These are phyloP conservation scores for Salvelinus sp. DNA, from an alignment of 2,113 vertebrate genomes.

Conservation along the genomic window DNA sequence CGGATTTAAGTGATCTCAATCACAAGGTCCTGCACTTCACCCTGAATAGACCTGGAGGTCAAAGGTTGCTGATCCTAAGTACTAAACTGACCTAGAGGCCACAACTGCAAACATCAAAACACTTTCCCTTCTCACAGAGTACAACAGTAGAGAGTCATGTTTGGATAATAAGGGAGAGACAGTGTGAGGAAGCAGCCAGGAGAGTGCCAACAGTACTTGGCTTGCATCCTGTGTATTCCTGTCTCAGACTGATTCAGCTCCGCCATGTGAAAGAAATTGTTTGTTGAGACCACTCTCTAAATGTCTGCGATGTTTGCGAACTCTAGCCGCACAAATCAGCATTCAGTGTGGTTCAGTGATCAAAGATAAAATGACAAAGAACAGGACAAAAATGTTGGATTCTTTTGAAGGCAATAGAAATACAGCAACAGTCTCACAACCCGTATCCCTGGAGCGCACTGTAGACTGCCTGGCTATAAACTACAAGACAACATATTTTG, in stretches of 20 bases:
- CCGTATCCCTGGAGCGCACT: neutral
- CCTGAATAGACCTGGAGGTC: too few relatives aligned
- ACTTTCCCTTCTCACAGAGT: too few relatives aligned
- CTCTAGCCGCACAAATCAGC: constrained; percentile 9
- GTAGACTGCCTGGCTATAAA: neutral
- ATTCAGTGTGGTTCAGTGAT: neutral
- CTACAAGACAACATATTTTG: neutral
- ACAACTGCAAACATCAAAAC: too few relatives aligned
- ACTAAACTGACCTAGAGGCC: too few relatives aligned
- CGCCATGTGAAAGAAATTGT: neutral
- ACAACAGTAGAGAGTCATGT: neutral
- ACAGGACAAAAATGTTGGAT: neutral
- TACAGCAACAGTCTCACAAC: neutral
- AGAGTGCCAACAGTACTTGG: neutral
- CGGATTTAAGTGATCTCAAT: neutral
- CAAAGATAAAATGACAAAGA: neutral
- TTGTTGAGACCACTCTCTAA: neutral
- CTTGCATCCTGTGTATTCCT: neutral
- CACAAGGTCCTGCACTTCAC: too few relatives aligned
- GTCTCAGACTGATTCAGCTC: neutral
- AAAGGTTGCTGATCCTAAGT: too few relatives aligned
- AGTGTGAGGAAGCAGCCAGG: neutral
- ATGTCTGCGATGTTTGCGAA: neutral
- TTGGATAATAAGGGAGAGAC: neutral
- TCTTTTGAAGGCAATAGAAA: neutral